Evolutionary conservation across 2,888 invertebrate genomes (phyloP).

Genomic region (Meteorus cinctellus): DNA sequence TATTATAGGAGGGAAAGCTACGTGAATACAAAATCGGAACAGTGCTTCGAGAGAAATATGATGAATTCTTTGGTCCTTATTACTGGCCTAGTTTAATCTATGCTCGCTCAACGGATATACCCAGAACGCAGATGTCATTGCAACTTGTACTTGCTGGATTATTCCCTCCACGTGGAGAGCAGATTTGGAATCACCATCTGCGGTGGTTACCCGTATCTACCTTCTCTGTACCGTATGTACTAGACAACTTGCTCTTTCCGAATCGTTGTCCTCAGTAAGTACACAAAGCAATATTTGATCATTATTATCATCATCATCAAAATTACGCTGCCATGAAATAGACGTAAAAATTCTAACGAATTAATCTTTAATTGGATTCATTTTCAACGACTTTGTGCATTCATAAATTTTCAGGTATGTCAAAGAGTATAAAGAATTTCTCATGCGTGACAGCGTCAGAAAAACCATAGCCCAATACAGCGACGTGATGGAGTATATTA

Average conservation of each 20-base stretch:
- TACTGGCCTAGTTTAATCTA: constrained; percentile 64
- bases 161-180: constrained; percentile 72
- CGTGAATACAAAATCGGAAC: constrained; percentile 68
- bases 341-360: not conserved
- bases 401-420: constrained; percentile 57
- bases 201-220: constrained; percentile 77
- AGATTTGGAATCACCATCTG: constrained; percentile 72
- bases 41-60: constrained; percentile 65
- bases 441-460: constrained; percentile 58
- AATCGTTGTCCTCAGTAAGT: constrained; percentile 64
- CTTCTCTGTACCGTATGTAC: constrained; percentile 71
- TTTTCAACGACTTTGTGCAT: not conserved
- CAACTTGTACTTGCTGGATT: constrained; percentile 75
- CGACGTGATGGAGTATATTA: constrained; percentile 70
- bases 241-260: constrained; percentile 68
- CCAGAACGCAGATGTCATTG: constrained; percentile 77
- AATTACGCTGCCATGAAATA: not conserved
- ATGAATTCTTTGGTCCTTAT: constrained; percentile 60
- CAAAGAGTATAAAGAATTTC: constrained; percentile 59
- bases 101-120: constrained; percentile 74
- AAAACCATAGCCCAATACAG: constrained; percentile 66
- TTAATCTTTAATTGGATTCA: not conserved
- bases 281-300: not conserved
- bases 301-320: not conserved
- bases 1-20: constrained; percentile 63